phyloP scores from a whole-genome alignment of 2,113 vertebrate species.

The Trematocara unimaculatum region DNA sequence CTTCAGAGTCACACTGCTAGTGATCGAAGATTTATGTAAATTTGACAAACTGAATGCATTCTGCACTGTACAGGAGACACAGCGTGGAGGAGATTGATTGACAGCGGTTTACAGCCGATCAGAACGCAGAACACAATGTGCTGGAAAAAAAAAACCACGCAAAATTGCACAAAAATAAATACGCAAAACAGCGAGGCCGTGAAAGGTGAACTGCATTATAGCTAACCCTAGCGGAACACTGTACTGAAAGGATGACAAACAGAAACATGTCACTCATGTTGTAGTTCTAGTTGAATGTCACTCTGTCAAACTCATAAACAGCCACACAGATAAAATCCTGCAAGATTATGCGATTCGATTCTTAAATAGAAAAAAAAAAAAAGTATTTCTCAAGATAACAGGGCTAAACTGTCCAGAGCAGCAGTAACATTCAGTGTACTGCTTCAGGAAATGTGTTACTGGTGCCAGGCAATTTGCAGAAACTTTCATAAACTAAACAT shows the following conservation, averaged over 20 bases:
- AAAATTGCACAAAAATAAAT: not conserved
- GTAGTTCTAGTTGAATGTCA: not conserved
- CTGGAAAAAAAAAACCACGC: accelerated
- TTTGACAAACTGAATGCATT: not conserved
- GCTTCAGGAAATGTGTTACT: not conserved
- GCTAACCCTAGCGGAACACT: not conserved
- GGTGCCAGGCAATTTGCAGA: not conserved
- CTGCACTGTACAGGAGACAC: not conserved
- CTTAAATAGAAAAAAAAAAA: not conserved
- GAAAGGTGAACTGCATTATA: not conserved
- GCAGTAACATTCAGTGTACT: not conserved
- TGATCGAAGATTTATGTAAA: not conserved
- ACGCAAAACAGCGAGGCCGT: not conserved
- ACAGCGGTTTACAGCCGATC: not conserved
- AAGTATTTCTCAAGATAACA: not conserved
- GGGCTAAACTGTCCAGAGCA: not conserved
- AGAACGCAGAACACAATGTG: not conserved
- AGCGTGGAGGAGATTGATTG: not conserved
- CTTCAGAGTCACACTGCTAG: not conserved
- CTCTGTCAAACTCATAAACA: not conserved
- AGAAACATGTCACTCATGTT: not conserved
- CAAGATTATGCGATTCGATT: not conserved
- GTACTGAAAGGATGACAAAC: not conserved
- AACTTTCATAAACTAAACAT: not conserved
- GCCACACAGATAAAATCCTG: not conserved